Base-by-base conservation (phyloP, 1,140 invertebrate species). In the Aphidius ervi region DNA sequence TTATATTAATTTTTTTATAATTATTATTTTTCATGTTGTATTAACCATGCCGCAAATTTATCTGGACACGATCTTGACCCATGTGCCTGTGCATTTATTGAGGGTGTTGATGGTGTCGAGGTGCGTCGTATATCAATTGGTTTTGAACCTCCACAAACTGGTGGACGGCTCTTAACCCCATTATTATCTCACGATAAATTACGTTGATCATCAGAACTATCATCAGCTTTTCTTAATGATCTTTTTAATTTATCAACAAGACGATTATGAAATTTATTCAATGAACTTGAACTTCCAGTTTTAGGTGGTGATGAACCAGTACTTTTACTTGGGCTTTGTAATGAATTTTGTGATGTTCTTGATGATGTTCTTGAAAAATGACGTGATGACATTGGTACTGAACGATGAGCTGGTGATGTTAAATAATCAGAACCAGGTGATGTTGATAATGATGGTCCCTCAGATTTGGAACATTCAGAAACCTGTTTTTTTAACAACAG, bases 221-320 rank as follows among this genome's bases (percentile, higher is more conserved):
- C 86, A 68, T 86, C 87, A 57, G 75, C 74, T 59, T 84, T 87
- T 68, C 84, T 83, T 73, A 92, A 81, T 57, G 89, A 89, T 58
- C 87, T 84, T 75, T 89, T 89, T 68, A 94, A 75, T 77, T 92
- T 92, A 74, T 93, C 90, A 63, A 94, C 87, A 68, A 94, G 82
- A 62, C 89, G 85, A 73, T 84, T 87, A 82, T 93, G 90, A 75
- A 94, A 93, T 80, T 93, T 93, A 66, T 91, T 91, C 63, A 89
- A 77, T 61, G 89, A 89, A 66, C 79, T 84, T 20, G 82, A 81
- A 61, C 72, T 83, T 53, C 80, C 82, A 50, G 79, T 81, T 65
- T 83, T 83, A 37, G 84, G 81, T 43, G 86, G 84, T 56, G 85
- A 86, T 66, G 81, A 84, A 68, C 80, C 75, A 67, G 81, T 80